A percentile compares a stretch with the other conserved stretches of the same genome.
phyloP scores from a whole-genome alignment of 2,888 invertebrate species.

The Aquatica leii region DNA sequence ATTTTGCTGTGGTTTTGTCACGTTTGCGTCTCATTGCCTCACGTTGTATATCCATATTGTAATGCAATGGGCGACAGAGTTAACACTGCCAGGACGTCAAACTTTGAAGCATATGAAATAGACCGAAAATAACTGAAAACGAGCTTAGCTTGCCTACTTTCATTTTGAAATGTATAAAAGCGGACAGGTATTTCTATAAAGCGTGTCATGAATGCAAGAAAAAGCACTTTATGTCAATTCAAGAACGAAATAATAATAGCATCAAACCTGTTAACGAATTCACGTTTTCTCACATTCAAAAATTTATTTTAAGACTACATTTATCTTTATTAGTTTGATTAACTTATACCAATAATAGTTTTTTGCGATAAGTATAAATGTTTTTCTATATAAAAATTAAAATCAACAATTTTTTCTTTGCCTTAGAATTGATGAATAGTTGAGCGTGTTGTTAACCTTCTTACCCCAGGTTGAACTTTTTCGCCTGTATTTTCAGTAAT shows the following conservation, averaged over 20 bases:
- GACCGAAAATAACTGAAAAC: slow-evolving; percentile 21
- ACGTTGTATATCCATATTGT: slow-evolving; percentile 46
- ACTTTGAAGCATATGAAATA: slow-evolving; percentile 24
- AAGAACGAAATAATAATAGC: slow-evolving; percentile 15
- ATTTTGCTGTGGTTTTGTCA: slow-evolving; percentile 44
- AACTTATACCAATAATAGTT: too few relatives aligned
- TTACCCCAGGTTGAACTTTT: too few relatives aligned
- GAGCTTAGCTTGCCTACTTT: slow-evolving; percentile 29
- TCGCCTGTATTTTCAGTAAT: too few relatives aligned
- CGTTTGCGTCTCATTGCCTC: slow-evolving; percentile 49
- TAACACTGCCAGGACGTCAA: slow-evolving; percentile 25
- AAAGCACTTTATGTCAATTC: slow-evolving; percentile 26
- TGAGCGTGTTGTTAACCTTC: too few relatives aligned
- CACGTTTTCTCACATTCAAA: too few relatives aligned
- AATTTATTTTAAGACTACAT: too few relatives aligned
- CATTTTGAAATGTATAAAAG: slow-evolving; percentile 39
- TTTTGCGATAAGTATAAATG: too few relatives aligned
- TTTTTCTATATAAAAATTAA: too few relatives aligned
- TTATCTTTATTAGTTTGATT: too few relatives aligned
- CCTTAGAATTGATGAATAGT: too few relatives aligned
- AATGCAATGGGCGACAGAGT: slow-evolving; percentile 32
- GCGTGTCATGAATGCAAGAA: slow-evolving; percentile 39
- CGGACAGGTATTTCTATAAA: slow-evolving; percentile 39
- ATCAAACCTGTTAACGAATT: slow-evolving; percentile 10
- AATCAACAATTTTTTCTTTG: too few relatives aligned